Evolutionary conservation across 2,113 vertebrate species (phyloP).

Genomic region (human): GRCh38 chr15:87760001-87760500

Average conservation of each 20-base stretch:
- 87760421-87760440: background rate
- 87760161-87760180: background rate
- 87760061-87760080: background rate
- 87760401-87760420: background rate
- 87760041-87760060: background rate
- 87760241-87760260: background rate
- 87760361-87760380: background rate
- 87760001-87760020: background rate
- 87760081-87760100: too few relatives aligned
- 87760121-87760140: fast-evolving
- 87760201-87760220: background rate
- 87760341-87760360: background rate
- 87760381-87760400: background rate
- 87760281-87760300: background rate
- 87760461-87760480: background rate
- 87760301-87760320: background rate
- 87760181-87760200: background rate
- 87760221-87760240: background rate
- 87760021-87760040: background rate
- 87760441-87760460: background rate
- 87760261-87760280: background rate
- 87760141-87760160: background rate
- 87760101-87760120: background rate
- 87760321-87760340: background rate
- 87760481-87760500: background rate